Evolutionary conservation across 1,140 invertebrate genomes (phyloP), one percentile per base, ranked within the genome.

Genomic region (Papilio polytes): DNA sequence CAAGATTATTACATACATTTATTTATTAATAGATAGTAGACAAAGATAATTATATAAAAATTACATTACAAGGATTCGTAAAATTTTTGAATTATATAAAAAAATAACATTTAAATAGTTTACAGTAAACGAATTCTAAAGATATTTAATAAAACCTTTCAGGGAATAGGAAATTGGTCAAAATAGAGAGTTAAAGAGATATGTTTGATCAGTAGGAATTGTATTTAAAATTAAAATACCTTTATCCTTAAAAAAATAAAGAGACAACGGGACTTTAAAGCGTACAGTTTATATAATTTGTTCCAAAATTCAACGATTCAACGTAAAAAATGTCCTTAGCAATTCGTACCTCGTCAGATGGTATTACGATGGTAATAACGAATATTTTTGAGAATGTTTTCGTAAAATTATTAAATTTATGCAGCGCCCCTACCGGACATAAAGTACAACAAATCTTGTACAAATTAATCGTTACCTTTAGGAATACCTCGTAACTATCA

Each of bases 181-280:
- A 53, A 76, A 76, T 53, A 53, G 12, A 51, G 18, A 73, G 4
- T 46, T n/a, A n/a, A 12, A 41, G 44, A 46, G 74, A 76, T 76
- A 76, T 76, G 74, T 76, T n/a, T 51, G 22, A 44, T 74, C 6
- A 26, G 73, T 48, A 74, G 41, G n/a, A 9, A 46, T 51, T 74
- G 3, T 20, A 51, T 48, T 74, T 46, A 31, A 66, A 66, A 26
- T 66, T 15, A 66, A 66, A 59, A 59, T 6, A 66, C 13, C 13
- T 12, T 26, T 26, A 3, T 13, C 22, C 12, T 66, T 10, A 26
- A 13, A 66, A 66, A 26, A 12, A 10, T 63, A 26, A 22, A 20
- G 20, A 66, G 22, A 66, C 10, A 66, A 15, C 22, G 20, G 20
- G 20, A 63, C 13, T 22, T 66, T 20, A 2, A 66, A 66, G 4